phyloP scores from a whole-genome alignment of 2,113 vertebrate species.

The Rhineura floridana region DNA sequence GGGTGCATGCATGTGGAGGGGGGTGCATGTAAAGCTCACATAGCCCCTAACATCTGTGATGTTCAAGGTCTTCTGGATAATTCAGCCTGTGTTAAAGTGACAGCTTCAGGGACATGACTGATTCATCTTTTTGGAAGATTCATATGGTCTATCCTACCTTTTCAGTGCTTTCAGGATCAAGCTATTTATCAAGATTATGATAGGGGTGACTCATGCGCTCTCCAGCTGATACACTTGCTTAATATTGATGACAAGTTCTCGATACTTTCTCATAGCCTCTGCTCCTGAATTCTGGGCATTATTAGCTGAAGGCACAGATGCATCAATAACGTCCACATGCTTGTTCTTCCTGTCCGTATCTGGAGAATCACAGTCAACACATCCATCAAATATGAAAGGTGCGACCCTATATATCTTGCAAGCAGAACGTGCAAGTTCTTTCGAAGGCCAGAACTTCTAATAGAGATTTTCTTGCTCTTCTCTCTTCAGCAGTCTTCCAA shows the following conservation, averaged over 20 bases:
- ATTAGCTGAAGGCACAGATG: conserved; percentile 22
- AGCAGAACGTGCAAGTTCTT: not conserved
- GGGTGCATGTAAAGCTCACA: not conserved
- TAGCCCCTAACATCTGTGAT: not conserved
- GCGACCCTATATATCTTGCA: not conserved
- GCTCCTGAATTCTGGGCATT: conserved; percentile 2
- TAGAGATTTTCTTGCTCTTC: not conserved
- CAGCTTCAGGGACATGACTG: conserved; percentile 23
- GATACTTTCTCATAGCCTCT: conserved; percentile 3
- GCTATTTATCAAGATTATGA: conserved; percentile 38
- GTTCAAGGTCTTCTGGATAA: conserved; percentile 11
- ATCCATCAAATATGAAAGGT: conserved; percentile 20
- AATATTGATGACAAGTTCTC: conserved; percentile 29
- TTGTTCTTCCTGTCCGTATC: conserved; percentile 5
- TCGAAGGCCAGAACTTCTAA: not conserved
- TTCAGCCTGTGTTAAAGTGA: not conserved
- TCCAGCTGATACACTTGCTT: conserved; percentile 31
- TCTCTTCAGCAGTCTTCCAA: not conserved
- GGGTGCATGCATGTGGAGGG: not conserved
- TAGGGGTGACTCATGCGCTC: conserved; percentile 25
- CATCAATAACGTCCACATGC: conserved; percentile 27
- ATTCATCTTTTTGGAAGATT: conserved; percentile 17
- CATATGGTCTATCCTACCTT: not conserved
- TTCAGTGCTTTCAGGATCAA: not conserved
- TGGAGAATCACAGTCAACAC: conserved; percentile 20